These are phyloP conservation scores for Petroica traversi DNA, from an alignment of 2,113 vertebrate genomes.

Conservation along the genomic window DNA sequence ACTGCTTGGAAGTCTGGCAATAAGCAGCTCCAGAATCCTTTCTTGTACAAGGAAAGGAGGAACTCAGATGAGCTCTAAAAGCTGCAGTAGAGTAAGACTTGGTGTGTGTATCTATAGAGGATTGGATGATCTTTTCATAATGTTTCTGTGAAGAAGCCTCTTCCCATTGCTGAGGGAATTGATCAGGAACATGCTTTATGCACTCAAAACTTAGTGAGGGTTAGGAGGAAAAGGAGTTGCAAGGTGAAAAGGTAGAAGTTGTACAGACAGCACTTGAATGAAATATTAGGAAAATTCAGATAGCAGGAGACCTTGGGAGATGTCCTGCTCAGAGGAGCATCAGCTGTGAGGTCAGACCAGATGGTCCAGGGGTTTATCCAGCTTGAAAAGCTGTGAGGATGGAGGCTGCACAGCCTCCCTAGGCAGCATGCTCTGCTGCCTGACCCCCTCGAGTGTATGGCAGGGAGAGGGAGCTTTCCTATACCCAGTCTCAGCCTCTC, in stretches of 20 bases:
- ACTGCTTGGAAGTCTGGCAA: background rate
- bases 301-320: background rate
- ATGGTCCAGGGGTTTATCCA: background rate
- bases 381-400: background rate
- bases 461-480: background rate
- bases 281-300: background rate
- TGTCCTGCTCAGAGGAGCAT: background rate
- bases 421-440: background rate
- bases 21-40: background rate
- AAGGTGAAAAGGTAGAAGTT: background rate
- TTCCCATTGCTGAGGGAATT: background rate
- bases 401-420: background rate
- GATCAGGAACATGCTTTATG: background rate
- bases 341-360: background rate
- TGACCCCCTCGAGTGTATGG: accelerated
- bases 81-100: background rate
- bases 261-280: background rate
- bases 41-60: too few relatives aligned
- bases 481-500: background rate
- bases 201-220: background rate
- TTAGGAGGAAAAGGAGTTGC: background rate
- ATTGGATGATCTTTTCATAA: background rate
- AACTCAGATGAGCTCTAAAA: background rate
- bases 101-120: background rate
- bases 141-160: background rate